Percentiles rank a stretch among this genome's conserved stretches.
Evolutionary conservation across 2,797 vertebrate species (phyloP).

Genomic region (Bryconaethiops microstoma): DNA sequence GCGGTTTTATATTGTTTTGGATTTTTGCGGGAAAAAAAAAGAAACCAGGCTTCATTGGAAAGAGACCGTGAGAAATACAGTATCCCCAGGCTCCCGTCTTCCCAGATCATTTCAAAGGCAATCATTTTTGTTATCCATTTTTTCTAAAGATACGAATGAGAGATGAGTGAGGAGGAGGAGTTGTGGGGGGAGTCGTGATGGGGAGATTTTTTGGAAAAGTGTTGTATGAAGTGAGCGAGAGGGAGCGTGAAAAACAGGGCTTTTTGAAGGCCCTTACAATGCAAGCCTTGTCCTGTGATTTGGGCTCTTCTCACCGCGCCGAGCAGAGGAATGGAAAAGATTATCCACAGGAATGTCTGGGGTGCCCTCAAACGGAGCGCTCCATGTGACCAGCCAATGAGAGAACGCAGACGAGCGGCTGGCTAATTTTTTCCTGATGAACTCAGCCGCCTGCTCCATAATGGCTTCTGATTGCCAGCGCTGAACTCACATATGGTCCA

Average conservation of each 20-base stretch:
- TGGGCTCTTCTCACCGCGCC: conserved; percentile 76
- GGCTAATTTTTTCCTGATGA: conserved; percentile 89
- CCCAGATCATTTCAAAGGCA: conserved; percentile 52
- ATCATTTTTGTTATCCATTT: conserved; percentile 44
- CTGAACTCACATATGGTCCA: conserved; percentile 80
- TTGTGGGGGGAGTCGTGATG: background rate
- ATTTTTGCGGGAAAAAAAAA: conserved; percentile 29
- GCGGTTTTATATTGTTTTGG: conserved; percentile 76
- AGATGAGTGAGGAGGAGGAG: conserved; percentile 13
- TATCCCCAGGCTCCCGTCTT: conserved; percentile 46
- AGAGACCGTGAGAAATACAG: conserved; percentile 73
- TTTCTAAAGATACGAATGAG: conserved; percentile 12
- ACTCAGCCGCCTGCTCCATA: conserved; percentile 81
- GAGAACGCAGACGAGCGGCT: conserved; percentile 72
- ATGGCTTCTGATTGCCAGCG: conserved; percentile 81
- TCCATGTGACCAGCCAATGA: conserved; percentile 77
- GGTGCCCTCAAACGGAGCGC: conserved; percentile 84
- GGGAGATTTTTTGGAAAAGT: conserved; percentile 48
- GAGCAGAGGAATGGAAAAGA: conserved; percentile 86
- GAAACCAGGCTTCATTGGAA: conserved; percentile 72
- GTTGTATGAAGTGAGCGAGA: conserved; percentile 70
- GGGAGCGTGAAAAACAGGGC: conserved; percentile 71
- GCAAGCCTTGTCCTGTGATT: conserved; percentile 80
- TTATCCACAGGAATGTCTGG: conserved; percentile 88
- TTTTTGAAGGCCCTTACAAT: conserved; percentile 78